A percentile compares a stretch with the other conserved stretches of the same genome.
Evolutionary conservation across 2,888 invertebrate species (phyloP).

Genomic region (Lamellibrachia satsuma): DNA sequence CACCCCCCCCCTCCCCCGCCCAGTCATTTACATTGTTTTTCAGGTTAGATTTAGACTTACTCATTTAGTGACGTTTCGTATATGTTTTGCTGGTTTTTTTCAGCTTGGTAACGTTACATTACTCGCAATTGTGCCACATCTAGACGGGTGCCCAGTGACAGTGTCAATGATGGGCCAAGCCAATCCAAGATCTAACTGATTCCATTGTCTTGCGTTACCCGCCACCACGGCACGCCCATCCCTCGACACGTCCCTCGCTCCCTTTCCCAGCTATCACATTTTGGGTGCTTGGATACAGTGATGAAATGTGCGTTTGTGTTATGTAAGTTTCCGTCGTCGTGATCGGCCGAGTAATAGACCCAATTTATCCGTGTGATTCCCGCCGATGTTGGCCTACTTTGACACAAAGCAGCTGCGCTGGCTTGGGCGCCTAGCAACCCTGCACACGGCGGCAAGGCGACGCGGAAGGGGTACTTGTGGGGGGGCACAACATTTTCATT

Average conservation of each 20-base stretch:
- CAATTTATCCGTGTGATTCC: neutral
- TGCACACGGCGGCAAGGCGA: neutral
- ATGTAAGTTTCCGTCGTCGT: neutral
- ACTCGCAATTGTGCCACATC: neutral
- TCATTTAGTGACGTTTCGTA: neutral
- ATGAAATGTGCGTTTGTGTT: neutral
- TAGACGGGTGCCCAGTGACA: neutral
- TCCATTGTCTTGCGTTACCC: neutral
- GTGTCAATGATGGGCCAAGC: neutral
- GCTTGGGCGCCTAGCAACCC: neutral
- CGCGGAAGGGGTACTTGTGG: neutral
- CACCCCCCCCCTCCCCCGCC: neutral
- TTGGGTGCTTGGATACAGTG: neutral
- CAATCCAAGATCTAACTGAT: neutral
- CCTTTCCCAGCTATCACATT: neutral
- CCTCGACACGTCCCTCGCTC: neutral
- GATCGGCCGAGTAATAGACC: neutral
- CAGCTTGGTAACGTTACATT: neutral
- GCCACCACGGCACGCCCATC: neutral
- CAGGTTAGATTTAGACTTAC: neutral
- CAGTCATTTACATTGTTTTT: neutral
- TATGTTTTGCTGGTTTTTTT: neutral
- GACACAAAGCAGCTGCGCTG: neutral
- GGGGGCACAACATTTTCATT: neutral
- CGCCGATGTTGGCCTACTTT: conserved; percentile 3